Conservation (phyloP, 1,140 invertebrate species). For the Piezodorus guildinii region DNA sequence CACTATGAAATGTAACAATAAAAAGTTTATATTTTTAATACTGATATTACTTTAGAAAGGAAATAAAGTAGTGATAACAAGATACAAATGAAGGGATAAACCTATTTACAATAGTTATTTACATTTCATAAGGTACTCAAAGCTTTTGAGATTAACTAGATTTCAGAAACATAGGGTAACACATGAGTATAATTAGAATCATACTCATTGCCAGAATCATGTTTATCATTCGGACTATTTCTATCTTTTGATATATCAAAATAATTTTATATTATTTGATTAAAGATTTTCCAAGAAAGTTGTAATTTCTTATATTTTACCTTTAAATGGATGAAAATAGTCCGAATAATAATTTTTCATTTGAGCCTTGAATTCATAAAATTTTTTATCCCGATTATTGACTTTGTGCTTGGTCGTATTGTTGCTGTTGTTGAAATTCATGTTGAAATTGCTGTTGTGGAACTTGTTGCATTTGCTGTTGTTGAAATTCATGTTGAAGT, state of each 20-base stretch:
- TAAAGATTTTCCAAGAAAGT: background rate
- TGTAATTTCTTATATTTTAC: background rate
- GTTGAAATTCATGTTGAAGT: background rate
- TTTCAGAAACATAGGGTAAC: background rate
- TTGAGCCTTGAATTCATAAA: background rate
- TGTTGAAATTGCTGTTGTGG: background rate
- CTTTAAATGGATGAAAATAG: constrained; percentile 1
- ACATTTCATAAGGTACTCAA: background rate
- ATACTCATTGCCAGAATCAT: background rate
- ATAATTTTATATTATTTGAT: background rate
- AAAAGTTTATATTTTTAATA: no score
- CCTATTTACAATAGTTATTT: constrained; percentile 14
- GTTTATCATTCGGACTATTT: constrained; percentile 6
- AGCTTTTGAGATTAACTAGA: background rate
- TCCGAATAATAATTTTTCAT: constrained; percentile 5
- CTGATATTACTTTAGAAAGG: no score
- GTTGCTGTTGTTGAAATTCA: background rate
- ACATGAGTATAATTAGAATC: background rate
- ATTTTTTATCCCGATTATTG: background rate
- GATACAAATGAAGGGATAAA: background rate
- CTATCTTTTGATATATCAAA: constrained; percentile 1
- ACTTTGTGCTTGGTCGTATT: background rate
- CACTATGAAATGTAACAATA: no score
- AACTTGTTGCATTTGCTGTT: background rate
- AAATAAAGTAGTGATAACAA: no score